Evolutionary conservation across 2,113 vertebrate species (phyloP).

Genomic region (Electrona antarctica): DNA sequence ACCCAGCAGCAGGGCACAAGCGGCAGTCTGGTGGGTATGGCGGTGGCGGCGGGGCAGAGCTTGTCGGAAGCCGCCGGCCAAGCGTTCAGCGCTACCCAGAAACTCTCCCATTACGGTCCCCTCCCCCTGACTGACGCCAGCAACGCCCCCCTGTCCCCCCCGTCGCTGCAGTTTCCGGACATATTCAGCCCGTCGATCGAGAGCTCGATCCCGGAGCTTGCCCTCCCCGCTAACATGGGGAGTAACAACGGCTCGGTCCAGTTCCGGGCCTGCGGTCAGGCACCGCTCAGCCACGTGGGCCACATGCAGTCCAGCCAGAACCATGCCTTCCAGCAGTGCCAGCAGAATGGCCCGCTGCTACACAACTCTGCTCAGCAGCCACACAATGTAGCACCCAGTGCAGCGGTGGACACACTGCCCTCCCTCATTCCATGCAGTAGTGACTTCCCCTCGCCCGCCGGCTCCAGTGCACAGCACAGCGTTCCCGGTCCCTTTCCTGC

Average conservation of each 20-base stretch:
- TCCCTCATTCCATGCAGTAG: constrained; percentile 46
- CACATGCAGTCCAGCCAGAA: constrained; percentile 4
- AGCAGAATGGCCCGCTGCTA: constrained; percentile 16
- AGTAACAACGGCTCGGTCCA: background rate
- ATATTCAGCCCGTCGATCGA: constrained; percentile 62
- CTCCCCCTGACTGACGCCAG: background rate
- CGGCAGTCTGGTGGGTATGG: background rate
- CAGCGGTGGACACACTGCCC: constrained; percentile 24
- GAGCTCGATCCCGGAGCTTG: constrained; percentile 42
- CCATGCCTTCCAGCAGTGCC: constrained; percentile 10
- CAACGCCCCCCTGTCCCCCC: constrained; percentile 17
- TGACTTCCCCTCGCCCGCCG: constrained; percentile 23
- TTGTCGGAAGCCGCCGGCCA: background rate
- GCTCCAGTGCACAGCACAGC: background rate
- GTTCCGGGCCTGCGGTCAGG: constrained; percentile 44
- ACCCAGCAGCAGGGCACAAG: background rate
- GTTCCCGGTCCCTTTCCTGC: constrained; percentile 26
- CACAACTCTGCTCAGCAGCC: constrained; percentile 19
- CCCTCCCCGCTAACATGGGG: constrained; percentile 23
- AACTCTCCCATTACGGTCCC: constrained; percentile 22
- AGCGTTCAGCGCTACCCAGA: constrained; percentile 22
- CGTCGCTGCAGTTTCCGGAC: constrained; percentile 66
- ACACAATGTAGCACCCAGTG: background rate
- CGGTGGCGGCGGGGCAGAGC: background rate
- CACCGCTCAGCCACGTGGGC: background rate